Evolutionary conservation across 2,888 invertebrate genomes (phyloP).

Genomic region (Thelaira solivaga): DNA sequence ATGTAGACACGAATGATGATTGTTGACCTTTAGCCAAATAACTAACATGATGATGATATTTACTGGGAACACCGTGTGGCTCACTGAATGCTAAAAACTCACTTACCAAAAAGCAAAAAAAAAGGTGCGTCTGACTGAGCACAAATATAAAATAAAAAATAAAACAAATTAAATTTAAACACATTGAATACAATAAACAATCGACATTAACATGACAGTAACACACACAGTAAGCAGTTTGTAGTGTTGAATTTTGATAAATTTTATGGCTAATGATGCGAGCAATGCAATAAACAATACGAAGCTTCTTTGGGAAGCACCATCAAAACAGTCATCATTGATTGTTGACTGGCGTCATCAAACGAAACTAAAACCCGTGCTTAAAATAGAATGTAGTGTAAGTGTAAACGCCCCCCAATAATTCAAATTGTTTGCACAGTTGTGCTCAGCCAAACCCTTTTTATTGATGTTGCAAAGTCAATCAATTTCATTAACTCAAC

Average conservation of each 20-base stretch:
- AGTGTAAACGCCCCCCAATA: constrained; percentile 65
- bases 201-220: constrained; percentile 58
- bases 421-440: constrained; percentile 56
- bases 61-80: constrained; percentile 15
- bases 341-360: constrained; percentile 17
- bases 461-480: constrained; percentile 57
- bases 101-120: constrained; percentile 18
- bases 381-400: constrained; percentile 36
- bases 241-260: constrained; percentile 38
- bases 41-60: constrained; percentile 10
- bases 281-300: constrained; percentile 48
- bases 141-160: constrained; percentile 32
- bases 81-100: constrained; percentile 24
- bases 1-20: background rate
- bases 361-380: constrained; percentile 20
- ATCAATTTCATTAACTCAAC: constrained; percentile 57
- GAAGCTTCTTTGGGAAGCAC: constrained; percentile 49
- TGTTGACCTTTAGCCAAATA: constrained; percentile 55
- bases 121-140: constrained; percentile 52
- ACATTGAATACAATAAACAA: constrained; percentile 55
- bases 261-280: constrained; percentile 58
- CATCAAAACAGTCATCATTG: no score
- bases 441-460: constrained; percentile 71
- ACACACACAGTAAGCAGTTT: constrained; percentile 49
- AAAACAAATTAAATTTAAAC: constrained; percentile 44